Evolutionary conservation across 2,888 invertebrate species (phyloP).

Genomic region (Chalcosyrphus nemorum): DNA sequence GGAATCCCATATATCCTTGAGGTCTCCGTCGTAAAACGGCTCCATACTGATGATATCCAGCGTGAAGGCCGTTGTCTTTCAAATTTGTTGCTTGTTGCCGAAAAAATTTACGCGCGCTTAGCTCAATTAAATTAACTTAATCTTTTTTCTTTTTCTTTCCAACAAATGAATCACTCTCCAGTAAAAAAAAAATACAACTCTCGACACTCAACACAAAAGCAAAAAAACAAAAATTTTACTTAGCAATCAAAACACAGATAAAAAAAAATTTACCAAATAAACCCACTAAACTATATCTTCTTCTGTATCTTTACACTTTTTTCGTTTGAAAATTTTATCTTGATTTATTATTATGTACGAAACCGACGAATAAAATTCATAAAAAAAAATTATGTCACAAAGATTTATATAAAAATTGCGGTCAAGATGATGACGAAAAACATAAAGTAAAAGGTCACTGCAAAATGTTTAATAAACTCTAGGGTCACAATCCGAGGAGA

Average conservation of each 20-base stretch:
- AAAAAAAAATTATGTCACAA: conserved; percentile 57
- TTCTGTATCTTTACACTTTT: conserved; percentile 28
- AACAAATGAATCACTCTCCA: conserved; percentile 36
- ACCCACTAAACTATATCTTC: conserved; percentile 24
- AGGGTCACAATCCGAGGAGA: conserved; percentile 3
- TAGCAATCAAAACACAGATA: conserved; percentile 20
- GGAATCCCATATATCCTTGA: conserved; percentile 91
- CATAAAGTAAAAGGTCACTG: conserved; percentile 37
- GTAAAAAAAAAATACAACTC: neutral
- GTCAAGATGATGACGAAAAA: conserved; percentile 25
- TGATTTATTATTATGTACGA: neutral
- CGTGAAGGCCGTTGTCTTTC: conserved; percentile 60
- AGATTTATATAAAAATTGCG: conserved; percentile 25
- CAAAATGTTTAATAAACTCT: conserved; percentile 8
- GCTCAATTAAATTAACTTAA: neutral
- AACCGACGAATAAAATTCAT: too few species aligned
- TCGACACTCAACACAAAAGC: conserved; percentile 8
- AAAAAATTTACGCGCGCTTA: conserved; percentile 21
- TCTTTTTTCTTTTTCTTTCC: neutral
- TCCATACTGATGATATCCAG: conserved; percentile 83
- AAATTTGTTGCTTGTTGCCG: conserved; percentile 48
- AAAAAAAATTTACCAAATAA: conserved; percentile 12
- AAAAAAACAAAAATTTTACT: conserved; percentile 14
- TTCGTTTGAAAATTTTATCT: conserved; percentile 40
- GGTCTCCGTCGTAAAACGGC: conserved; percentile 89